Percentiles rank a stretch among this genome's conserved stretches.
These are phyloP conservation scores for Drosophila emarginata DNA, from an alignment of 2,888 invertebrate genomes.

Conservation along the genomic window DNA sequence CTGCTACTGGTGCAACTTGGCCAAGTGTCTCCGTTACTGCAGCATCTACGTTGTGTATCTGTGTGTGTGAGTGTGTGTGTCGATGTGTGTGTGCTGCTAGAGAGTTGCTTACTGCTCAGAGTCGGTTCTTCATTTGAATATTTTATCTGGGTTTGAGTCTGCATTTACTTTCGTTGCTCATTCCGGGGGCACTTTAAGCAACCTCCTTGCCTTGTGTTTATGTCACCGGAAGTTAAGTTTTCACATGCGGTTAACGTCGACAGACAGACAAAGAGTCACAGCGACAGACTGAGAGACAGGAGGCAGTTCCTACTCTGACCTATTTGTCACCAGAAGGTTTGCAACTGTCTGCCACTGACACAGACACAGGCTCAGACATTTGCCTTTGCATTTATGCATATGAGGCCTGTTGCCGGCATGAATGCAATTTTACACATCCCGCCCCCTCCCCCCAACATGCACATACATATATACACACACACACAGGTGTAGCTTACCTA, in stretches of 20 bases:
- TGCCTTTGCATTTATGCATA: conserved; percentile 63
- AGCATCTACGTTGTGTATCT: conserved; percentile 19
- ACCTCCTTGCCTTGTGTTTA: conserved; percentile 76
- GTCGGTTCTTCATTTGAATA: conserved; percentile 73
- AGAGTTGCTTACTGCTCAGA: conserved; percentile 42
- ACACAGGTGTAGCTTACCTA: conserved; percentile 17
- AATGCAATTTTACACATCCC: conserved; percentile 16
- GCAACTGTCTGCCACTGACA: conserved; percentile 20
- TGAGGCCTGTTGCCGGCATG: conserved; percentile 50
- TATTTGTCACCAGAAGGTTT: conserved; percentile 50
- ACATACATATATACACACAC: not conserved
- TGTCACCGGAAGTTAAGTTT: conserved; percentile 78
- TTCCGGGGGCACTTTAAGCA: conserved; percentile 61
- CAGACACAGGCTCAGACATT: conserved; percentile 29
- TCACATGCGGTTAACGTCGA: conserved; percentile 77
- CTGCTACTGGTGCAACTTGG: conserved; percentile 33
- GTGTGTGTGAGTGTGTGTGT: conserved; percentile 20
- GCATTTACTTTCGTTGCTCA: conserved; percentile 66
- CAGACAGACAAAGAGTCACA: conserved; percentile 33
- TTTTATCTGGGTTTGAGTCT: conserved; percentile 69
- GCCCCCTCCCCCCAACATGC: not conserved
- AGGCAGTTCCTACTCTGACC: conserved; percentile 49
- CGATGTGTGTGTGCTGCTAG: conserved; percentile 5
- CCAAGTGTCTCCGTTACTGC: conserved; percentile 45
- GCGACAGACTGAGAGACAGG: conserved; percentile 24